These are phyloP conservation scores for Cosmia trapezina DNA, from an alignment of 2,888 invertebrate genomes.

Conservation along the genomic window DNA sequence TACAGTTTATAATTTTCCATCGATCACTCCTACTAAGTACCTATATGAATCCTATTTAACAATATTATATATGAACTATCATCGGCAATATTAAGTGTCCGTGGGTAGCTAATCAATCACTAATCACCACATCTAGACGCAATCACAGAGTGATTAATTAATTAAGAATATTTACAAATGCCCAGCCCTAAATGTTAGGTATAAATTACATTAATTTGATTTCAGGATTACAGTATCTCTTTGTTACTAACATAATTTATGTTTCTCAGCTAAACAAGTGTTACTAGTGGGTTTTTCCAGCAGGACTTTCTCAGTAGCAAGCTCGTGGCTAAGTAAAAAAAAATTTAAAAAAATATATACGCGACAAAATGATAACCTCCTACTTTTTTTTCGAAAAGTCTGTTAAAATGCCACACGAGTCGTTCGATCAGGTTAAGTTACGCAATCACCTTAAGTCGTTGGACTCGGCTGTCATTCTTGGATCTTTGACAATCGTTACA, in stretches of 20 bases:
- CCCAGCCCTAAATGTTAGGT: not conserved
- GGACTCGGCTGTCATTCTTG: too few relatives aligned
- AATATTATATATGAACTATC: constrained; percentile 17
- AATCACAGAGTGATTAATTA: constrained; percentile 10
- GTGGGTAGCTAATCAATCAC: not conserved
- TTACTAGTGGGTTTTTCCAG: too few relatives aligned
- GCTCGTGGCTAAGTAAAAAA: too few relatives aligned
- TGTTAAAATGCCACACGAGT: too few relatives aligned
- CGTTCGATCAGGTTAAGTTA: too few relatives aligned
- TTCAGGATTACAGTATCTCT: not conserved
- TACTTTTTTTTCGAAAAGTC: too few relatives aligned
- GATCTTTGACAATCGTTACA: too few relatives aligned
- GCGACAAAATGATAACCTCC: too few relatives aligned
- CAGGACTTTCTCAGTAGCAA: too few relatives aligned
- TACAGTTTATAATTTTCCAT: not conserved
- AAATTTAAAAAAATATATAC: too few relatives aligned
- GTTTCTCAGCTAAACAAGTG: not conserved
- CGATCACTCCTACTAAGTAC: constrained; percentile 30
- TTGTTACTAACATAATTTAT: not conserved
- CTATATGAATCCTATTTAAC: too few relatives aligned
- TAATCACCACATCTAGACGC: constrained; percentile 25
- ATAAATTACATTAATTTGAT: constrained; percentile 14
- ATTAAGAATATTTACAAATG: constrained; percentile 15
- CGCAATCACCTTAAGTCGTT: too few relatives aligned
- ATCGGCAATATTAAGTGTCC: constrained; percentile 5